Evolutionary conservation across 1,140 invertebrate genomes (phyloP), one percentile per base, ranked within the genome.

Genomic region (Akabosia matsudoensis): DNA sequence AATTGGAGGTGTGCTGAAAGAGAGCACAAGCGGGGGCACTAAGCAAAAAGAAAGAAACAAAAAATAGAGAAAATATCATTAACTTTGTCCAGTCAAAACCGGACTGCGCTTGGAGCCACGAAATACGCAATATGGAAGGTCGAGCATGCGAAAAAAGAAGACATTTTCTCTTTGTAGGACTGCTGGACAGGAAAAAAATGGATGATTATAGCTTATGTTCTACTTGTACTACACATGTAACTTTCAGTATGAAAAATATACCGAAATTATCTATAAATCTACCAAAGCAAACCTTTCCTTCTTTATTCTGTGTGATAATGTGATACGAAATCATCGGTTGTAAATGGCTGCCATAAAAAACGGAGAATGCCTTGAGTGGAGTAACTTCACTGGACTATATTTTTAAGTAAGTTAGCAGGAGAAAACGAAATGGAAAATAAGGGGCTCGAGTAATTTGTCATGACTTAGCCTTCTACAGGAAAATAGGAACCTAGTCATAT

Each of bases 371-470:
- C 7, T 45, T 45, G 37, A 45, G 37, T 45, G 7, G 37, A 45
- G 37, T 45, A 18, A 45, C 7, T 45, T 45, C 37, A 45, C 7
- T 7, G 18, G 18, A 45, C 7, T 10, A 18, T 10, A 45, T 7
- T 7, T 45, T 45, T 45, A 45, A 45, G 37, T 45, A 45, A 45
- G 37, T 45, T 45, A 56, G 54, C 22, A 22, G 54, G 24, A 22
- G 22, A 56, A 24, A 22, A 56, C 14, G n/a, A 22, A 56, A 22
- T n/a, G 31, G 31, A 30, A 67, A 22, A 67, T 24, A 30, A 67
- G 31, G 30, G 61, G 61, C 61, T 67, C 61, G 31, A 67, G 61
- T 67, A 67, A 67, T 67, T 67, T 67, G 61, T 67, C 61, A 67
- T 67, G 61, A 67, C 61, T 67, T 67, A 30, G 31, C 61, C 61